Conservation (phyloP, 2,888 invertebrate genomes). For the Gisinianus flammeolus region DNA sequence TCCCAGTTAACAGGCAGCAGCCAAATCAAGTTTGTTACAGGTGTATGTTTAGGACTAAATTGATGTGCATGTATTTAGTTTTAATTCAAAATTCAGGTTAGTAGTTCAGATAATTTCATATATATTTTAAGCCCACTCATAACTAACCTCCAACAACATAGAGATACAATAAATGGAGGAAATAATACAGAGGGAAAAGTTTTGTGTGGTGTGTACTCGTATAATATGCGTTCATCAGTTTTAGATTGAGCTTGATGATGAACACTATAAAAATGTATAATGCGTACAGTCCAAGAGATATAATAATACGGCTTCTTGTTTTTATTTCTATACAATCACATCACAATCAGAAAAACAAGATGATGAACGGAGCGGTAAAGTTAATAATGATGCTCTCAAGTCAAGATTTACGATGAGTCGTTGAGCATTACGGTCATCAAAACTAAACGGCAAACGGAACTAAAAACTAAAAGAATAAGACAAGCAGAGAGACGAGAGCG, state of each 20-base stretch:
- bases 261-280: background rate
- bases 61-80: too few species aligned
- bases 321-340: background rate
- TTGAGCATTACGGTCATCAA: conserved; percentile 26
- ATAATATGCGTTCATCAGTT: background rate
- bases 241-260: background rate
- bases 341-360: too few species aligned
- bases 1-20: too few species aligned
- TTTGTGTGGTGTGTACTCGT: too few species aligned
- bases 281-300: too few species aligned
- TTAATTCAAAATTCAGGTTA: conserved; percentile 16
- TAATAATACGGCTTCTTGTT: too few species aligned
- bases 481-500: background rate
- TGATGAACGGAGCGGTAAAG: conserved; percentile 8
- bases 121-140: too few species aligned
- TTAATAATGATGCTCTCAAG: background rate
- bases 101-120: conserved; percentile 5
- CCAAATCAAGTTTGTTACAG: too few species aligned
- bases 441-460: background rate
- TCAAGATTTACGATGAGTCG: conserved; percentile 1
- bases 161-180: background rate
- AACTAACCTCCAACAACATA: background rate
- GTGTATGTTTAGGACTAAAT: too few species aligned
- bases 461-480: background rate
- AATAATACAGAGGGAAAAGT: background rate